Evolutionary conservation across 2,888 invertebrate species (phyloP), one percentile per base, ranked within the genome.

Genomic region (Acholoe squamosa): DNA sequence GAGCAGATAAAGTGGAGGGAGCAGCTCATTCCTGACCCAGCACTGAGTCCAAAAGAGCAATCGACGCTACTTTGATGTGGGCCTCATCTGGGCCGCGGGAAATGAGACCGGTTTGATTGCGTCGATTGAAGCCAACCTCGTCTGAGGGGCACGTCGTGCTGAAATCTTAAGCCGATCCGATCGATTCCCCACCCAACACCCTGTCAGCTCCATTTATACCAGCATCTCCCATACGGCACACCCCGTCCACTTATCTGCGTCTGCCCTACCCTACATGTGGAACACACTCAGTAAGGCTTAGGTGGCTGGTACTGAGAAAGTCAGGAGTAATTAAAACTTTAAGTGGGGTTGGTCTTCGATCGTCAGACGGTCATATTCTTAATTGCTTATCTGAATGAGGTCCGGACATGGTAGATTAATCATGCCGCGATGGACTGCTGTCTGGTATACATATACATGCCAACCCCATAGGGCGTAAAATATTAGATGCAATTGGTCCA

Each of bases 21-120:
- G 71, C 71, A 71, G 71, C 71, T 71, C 71, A 71, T 25, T 71
- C 61, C 61, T 61, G 61, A 61, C 61, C 61, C 61, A n/a, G 22
- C n/a, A n/a, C 61, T 19, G 61, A n/a, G 22, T 61, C 19, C 19
- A 71, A 71, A 71, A 14, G 71, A 71, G 28, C 71, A 71, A 71
- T 71, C 28, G 71, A 28, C 25, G 71, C 28, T 61, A 7, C 28
- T 28, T 28, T 71, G 31, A 71, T 25, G 71, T 28, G 16, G 71
- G 71, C 71, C 71, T 71, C 28, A 71, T 28, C 71, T 71, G 71
- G 31, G 71, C 3, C 28, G 19, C 12, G 28, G 71, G 28, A 71
- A 28, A 28, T 25, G 71, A 28, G 71, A 0, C 12, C 28, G 71
- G 31, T 71, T 71, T 71, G 71, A 71, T 71, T 71, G 71, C 71